Percentiles rank a stretch among this genome's conserved stretches.
These are phyloP conservation scores for Leptopterna dolabrata DNA, from an alignment of 2,888 invertebrate genomes.

Conservation along the genomic window DNA sequence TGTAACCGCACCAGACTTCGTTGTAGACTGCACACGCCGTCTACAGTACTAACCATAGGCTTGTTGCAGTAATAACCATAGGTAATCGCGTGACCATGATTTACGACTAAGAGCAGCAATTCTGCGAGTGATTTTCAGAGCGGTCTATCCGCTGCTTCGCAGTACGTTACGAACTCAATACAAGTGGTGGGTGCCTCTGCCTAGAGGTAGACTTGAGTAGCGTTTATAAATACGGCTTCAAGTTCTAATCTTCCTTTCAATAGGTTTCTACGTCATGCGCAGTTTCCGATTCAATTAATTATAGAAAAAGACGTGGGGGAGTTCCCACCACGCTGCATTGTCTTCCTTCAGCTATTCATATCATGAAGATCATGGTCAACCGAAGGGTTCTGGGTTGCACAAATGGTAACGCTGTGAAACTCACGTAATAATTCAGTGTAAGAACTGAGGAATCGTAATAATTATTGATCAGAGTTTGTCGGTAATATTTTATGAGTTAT, in stretches of 20 bases:
- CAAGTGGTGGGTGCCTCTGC: too few relatives aligned
- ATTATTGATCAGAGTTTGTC: neutral
- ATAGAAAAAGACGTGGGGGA: neutral
- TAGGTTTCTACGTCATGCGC: too few relatives aligned
- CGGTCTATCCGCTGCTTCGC: too few relatives aligned
- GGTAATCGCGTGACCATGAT: too few relatives aligned
- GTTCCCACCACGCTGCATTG: neutral
- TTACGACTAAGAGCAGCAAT: too few relatives aligned
- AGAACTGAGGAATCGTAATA: neutral
- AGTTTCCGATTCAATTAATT: neutral
- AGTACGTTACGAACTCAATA: too few relatives aligned
- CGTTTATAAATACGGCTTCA: too few relatives aligned
- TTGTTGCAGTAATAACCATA: too few relatives aligned
- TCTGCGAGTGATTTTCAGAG: too few relatives aligned
- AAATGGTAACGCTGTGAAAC: neutral
- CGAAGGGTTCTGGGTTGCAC: neutral
- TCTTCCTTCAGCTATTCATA: neutral
- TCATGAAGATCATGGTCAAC: neutral
- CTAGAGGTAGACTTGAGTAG: too few relatives aligned
- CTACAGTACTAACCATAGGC: too few relatives aligned
- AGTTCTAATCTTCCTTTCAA: too few relatives aligned
- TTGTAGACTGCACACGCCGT: conserved; percentile 86
- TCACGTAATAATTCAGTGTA: neutral
- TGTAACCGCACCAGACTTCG: conserved; percentile 97
- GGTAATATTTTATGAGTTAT: neutral